These are phyloP conservation scores for Amphiprion percula DNA, from an alignment of 2,113 vertebrate genomes.

Conservation along the genomic window DNA sequence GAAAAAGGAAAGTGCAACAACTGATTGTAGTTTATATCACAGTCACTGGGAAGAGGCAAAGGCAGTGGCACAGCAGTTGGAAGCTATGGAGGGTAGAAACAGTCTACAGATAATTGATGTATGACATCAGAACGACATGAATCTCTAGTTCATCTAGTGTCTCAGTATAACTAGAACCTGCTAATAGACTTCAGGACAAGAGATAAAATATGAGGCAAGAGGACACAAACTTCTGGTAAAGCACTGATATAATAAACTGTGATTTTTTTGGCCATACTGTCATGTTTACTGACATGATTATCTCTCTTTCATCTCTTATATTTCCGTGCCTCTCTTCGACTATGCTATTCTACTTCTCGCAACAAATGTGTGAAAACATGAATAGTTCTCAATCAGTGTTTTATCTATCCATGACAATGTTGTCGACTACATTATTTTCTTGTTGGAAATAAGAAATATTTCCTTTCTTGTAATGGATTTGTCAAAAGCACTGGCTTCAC, in stretches of 20 bases:
- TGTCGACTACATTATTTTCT: background rate
- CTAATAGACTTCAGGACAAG: constrained; percentile 46
- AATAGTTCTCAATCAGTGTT: constrained; percentile 8
- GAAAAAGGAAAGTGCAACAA: constrained; percentile 92
- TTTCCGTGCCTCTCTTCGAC: background rate
- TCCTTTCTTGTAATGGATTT: constrained; percentile 4
- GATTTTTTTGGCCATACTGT: background rate
- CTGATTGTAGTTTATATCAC: constrained; percentile 93
- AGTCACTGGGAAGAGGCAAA: constrained; percentile 91
- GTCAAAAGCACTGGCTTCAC: constrained; percentile 10
- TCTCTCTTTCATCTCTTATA: constrained; percentile 7
- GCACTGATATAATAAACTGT: constrained; percentile 43
- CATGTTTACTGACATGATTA: background rate
- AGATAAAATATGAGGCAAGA: constrained; percentile 52
- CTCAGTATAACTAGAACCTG: constrained; percentile 83
- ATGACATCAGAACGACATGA: constrained; percentile 90
- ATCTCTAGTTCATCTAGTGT: constrained; percentile 74
- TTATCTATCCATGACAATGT: background rate
- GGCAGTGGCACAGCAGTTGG: constrained; percentile 88
- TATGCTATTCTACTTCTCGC: background rate
- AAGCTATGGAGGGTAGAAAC: constrained; percentile 84
- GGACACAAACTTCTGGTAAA: constrained; percentile 72
- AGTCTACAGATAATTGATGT: constrained; percentile 92
- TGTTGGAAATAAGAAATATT: background rate
- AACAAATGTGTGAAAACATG: background rate